Evolutionary conservation across 2,888 invertebrate species (phyloP), one percentile per base, ranked within the genome.

Genomic region (Zygogramma bicolorata): DNA sequence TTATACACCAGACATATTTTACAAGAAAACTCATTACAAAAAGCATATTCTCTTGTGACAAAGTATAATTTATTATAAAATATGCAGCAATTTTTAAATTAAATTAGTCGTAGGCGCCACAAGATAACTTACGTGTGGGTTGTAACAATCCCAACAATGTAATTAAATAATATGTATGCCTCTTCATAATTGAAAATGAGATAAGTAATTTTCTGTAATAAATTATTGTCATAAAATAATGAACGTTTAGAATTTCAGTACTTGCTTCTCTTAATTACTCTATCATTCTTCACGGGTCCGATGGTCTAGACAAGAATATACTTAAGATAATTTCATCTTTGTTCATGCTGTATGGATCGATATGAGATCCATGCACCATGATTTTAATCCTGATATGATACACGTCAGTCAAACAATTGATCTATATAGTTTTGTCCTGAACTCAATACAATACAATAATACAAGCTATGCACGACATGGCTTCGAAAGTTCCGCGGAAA

Each of bases 161-260:
- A 25, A 42, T 38, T 53, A 59, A 66, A 66, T 34, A 25, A 66
- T 57, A 13, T 58, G 66, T 66, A 58, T 46, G 58, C 59, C 27
- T 34, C 25, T 63, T 46, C 3, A 61, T 61, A 70, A 66, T 61
- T 70, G 66, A 70, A 70, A 53, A 22, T 49, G 27, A 66, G 70
- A 70, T 29, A 53, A 61, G 61, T 70, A 66, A 60, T 70, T 70
- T 70, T 60, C 38, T 70, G 59, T 65, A 65, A 70, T 59, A 42
- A 65, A 60, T 49, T 60, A 58, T 42, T 61, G 66, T 53, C 61
- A 66, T 27, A 25, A 66, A 61, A 38, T 66, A 70, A 61, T 66
- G 53, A 70, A 66, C 40, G 62, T 53, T 49, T 27, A 7, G 42
- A 57, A 15, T 22, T 22, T 57, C 40, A 58, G 22, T 65, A 38